Evolutionary conservation across 1,140 invertebrate species (phyloP), one percentile per base, ranked within the genome.

Genomic region (Branchinecta lindahli): DNA sequence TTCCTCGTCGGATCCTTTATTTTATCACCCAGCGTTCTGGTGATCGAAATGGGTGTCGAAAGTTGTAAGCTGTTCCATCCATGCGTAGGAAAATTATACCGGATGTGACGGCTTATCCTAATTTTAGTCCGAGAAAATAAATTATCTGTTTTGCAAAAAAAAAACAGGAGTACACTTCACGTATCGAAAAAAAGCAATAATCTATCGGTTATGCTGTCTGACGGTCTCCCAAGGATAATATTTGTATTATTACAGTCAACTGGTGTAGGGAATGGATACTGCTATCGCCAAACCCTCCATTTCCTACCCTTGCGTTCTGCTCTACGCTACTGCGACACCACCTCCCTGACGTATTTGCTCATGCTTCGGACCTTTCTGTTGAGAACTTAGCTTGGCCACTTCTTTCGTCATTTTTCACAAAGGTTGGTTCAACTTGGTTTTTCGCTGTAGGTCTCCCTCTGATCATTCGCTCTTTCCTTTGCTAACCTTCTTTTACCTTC

Each of bases 251-350:
- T 61, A 4, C 52, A 61, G 52, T 15, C 18, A 61, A 61, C 18
- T 61, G 52, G 52, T 61, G 52, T 61, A 61, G 18, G 6, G 52
- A 61, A 20, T 61, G 52, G 52, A 20, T 61, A 61, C 52, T 61
- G 12, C 12, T 61, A 20, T 61, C 18, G 12, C 52, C 52, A 12
- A 61, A 61, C 18, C 12, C 18, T 15, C 52, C 52, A 61, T 61
- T 61, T 20, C 52, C 52, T 6, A 15, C 52, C 18, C 52, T 61
- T 4, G 52, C 52, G 12, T 61, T 61, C 18, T 61, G 52, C 18
- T 61, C 52, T 15, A 20, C 52, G 2, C 18, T 61, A 61, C 12
- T 61, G 52, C 12, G 18, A 20, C 52, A 61, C 18, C 52, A 61
- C 18, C 12, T 61, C 12, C 52, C 52, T 15, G 52, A 61, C 12